phyloP scores from a whole-genome alignment of 2,888 invertebrate genomes.

The Augochlorella aurata region DNA sequence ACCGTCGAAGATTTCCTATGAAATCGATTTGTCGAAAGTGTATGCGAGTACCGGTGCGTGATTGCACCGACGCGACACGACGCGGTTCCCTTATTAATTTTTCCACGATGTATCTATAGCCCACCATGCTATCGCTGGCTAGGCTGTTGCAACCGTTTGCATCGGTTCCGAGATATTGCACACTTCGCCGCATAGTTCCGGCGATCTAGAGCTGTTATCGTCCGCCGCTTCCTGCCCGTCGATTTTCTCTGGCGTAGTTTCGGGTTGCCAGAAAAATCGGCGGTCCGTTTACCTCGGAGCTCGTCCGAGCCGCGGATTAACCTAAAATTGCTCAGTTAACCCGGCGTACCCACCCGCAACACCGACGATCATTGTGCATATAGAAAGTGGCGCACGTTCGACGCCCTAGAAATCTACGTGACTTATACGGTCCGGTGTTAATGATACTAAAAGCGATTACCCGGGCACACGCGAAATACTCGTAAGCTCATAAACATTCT shows the following conservation, averaged over 20 bases:
- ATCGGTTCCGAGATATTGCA: neutral
- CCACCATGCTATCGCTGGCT: neutral
- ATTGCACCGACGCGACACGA: neutral
- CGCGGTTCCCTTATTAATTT: neutral
- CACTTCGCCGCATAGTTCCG: neutral
- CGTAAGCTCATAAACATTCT: conserved; percentile 62
- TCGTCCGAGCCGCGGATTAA: neutral
- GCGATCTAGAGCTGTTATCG: neutral
- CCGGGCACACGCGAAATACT: conserved; percentile 61
- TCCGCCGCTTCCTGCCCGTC: neutral
- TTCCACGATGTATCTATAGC: neutral
- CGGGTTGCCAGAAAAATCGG: too few relatives aligned
- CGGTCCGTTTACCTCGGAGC: neutral
- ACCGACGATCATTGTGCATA: conserved; percentile 34
- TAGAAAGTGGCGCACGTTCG: conserved; percentile 45
- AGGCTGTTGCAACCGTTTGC: neutral
- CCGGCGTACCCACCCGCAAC: conserved; percentile 36
- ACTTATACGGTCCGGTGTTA: conserved; percentile 54
- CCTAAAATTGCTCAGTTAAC: conserved; percentile 30
- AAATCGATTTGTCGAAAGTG: neutral
- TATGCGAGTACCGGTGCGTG: neutral
- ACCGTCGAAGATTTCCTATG: neutral
- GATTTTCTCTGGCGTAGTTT: too few relatives aligned
- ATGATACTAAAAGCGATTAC: conserved; percentile 63
- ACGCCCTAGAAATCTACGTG: conserved; percentile 47